Evolutionary conservation across 2,888 invertebrate species (phyloP), one percentile per base, ranked within the genome.

Genomic region (Trissoscelio sp.): DNA sequence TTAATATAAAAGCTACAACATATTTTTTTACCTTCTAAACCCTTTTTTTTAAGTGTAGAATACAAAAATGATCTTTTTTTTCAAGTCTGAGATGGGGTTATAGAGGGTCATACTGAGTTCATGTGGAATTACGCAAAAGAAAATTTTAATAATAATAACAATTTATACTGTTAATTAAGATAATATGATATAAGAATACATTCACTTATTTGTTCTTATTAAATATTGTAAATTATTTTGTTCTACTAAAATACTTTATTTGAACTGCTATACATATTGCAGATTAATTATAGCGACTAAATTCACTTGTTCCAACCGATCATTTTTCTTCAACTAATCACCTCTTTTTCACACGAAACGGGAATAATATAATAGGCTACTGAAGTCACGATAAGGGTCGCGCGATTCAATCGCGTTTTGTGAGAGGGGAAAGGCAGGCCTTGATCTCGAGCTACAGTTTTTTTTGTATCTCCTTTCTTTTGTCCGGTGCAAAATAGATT

Each of bases 371-470:
- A 75, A 73, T 77, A 79, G 46, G 39, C 44, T 77, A 66, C 58
- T 42, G 60, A 67, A 58, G 62, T 77, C 51, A 46, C 53, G 72
- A 73, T 66, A 78, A 78, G 69, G 81, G 62, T 80, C 67, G 64
- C 67, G 64, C 42, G 39, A 79, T 55, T 60, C 62, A 64, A 77
- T 81, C 58, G 46, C 44, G 20, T 75, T 77, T 72, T 72, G 72
- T 73, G 60, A 77, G 57, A 78, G 69, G 81, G 77, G 81, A 81
- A 78, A 81, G 73, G 81, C 73, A 67, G 73, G 44, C 72, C 77
- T 73, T 77, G 77, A 81, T 81, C 67, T 67, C 55, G 51, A 37
- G 66, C 42, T 55, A 7, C 28, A 44, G 20, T 75, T 75, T 81
- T 79, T 66, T 73, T 60, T 73, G 58, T 75, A 67, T 60, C 72